Evolutionary conservation across 2,888 invertebrate species (phyloP).

Genomic region (Lottia gigantea): DNA sequence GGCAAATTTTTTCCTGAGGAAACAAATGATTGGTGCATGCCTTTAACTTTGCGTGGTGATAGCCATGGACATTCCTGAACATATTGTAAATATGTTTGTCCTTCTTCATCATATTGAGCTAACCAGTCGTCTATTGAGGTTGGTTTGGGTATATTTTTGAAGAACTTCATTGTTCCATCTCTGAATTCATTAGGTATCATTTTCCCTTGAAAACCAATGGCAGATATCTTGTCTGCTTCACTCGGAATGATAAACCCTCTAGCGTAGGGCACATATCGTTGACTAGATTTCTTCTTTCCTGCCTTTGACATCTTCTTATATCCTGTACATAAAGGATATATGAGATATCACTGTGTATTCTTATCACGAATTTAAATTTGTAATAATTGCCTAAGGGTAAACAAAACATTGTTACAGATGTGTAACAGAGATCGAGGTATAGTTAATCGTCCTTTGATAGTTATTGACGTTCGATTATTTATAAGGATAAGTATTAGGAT

Average conservation of each 20-base stretch:
- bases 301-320: too few species aligned
- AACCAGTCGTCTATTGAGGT: slow-evolving; percentile 60
- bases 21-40: slow-evolving; percentile 47
- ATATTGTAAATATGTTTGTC: slow-evolving; percentile 58
- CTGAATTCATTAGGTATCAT: slow-evolving; percentile 21
- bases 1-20: slow-evolving; percentile 44
- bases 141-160: slow-evolving; percentile 51
- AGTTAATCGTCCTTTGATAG: too few species aligned
- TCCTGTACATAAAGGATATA: too few species aligned
- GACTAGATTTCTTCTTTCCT: background rate
- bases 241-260: slow-evolving; percentile 49
- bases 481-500: too few species aligned
- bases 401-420: too few species aligned
- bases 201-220: slow-evolving; percentile 42
- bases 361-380: too few species aligned
- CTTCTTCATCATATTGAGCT: slow-evolving; percentile 61
- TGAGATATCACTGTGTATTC: too few species aligned
- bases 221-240: slow-evolving; percentile 33
- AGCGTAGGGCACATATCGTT: slow-evolving; percentile 44
- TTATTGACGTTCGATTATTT: too few species aligned
- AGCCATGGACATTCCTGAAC: slow-evolving; percentile 58
- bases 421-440: too few species aligned
- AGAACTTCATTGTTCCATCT: slow-evolving; percentile 34
- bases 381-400: too few species aligned
- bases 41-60: slow-evolving; percentile 51